Conservation (phyloP, 2,888 invertebrate species). For the Metopia argyrocephala region DNA sequence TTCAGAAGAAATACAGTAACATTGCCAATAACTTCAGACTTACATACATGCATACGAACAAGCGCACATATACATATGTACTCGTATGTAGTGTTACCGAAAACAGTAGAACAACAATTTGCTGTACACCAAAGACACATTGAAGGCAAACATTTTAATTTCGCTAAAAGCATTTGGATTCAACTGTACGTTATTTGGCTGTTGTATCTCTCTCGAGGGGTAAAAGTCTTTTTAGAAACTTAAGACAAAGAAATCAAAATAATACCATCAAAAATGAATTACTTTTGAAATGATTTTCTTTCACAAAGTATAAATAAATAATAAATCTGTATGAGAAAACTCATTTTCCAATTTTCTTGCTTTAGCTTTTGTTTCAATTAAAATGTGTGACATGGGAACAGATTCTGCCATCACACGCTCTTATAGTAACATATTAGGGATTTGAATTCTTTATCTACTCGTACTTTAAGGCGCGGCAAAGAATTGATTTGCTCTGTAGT, state of each 20-base stretch:
- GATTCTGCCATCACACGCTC: constrained; percentile 6
- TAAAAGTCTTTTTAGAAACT: constrained; percentile 22
- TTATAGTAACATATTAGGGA: constrained; percentile 4
- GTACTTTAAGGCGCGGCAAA: too few relatives aligned
- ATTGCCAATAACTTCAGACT: not conserved
- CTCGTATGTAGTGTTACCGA: not conserved
- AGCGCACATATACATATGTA: constrained; percentile 1
- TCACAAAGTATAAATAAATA: constrained; percentile 23
- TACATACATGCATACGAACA: constrained; percentile 2
- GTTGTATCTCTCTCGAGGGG: constrained; percentile 53
- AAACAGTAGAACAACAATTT: not conserved
- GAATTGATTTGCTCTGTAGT: not conserved
- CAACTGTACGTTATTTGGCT: constrained; percentile 11
- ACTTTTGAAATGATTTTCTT: constrained; percentile 31
- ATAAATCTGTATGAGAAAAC: constrained; percentile 9
- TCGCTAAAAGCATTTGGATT: not conserved
- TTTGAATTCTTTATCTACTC: too few relatives aligned
- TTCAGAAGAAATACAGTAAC: constrained; percentile 6
- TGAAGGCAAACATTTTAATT: too few relatives aligned
- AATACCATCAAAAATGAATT: constrained; percentile 53
- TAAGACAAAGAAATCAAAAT: constrained; percentile 36
- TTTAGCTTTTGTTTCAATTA: constrained; percentile 36
- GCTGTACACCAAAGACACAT: not conserved
- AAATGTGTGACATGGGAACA: constrained; percentile 16
- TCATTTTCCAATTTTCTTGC: constrained; percentile 27